Percentiles rank a stretch among this genome's conserved stretches.
These are phyloP conservation scores for Pinctada fucata DNA, from an alignment of 2,888 invertebrate species.

Conservation along the genomic window DNA sequence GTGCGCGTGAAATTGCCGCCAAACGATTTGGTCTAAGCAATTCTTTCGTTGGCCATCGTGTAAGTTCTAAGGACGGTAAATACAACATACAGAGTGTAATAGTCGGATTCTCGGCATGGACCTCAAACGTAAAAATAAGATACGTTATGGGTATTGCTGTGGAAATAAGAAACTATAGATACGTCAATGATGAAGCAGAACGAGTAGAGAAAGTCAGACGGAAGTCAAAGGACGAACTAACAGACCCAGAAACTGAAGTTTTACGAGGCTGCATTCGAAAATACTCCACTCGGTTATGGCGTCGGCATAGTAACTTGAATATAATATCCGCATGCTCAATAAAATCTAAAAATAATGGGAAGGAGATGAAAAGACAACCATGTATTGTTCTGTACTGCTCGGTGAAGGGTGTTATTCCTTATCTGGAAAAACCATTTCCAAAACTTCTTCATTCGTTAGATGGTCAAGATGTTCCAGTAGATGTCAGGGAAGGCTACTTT, in stretches of 20 bases:
- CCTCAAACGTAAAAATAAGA: neutral
- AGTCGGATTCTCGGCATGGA: neutral
- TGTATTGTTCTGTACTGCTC: constrained; percentile 12
- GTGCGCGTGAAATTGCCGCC: neutral
- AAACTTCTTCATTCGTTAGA: neutral
- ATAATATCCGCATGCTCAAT: neutral
- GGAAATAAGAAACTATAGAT: neutral
- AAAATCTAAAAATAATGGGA: neutral
- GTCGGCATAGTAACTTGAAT: neutral
- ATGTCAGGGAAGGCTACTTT: constrained; percentile 18
- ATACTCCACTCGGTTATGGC: neutral
- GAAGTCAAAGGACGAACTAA: neutral
- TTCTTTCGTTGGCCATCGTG: neutral
- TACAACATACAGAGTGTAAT: neutral
- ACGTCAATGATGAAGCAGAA: neutral
- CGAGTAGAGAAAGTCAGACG: neutral
- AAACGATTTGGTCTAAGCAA: neutral
- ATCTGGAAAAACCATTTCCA: neutral
- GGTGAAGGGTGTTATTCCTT: constrained; percentile 3
- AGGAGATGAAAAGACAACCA: neutral
- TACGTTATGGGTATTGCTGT: neutral
- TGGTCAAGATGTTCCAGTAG: neutral
- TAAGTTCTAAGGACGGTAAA: neutral
- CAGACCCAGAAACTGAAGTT: neutral
- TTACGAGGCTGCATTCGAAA: neutral